Evolutionary conservation across 2,888 invertebrate genomes (phyloP), one percentile per base, ranked within the genome.

Genomic region (Apotomis turbidana): DNA sequence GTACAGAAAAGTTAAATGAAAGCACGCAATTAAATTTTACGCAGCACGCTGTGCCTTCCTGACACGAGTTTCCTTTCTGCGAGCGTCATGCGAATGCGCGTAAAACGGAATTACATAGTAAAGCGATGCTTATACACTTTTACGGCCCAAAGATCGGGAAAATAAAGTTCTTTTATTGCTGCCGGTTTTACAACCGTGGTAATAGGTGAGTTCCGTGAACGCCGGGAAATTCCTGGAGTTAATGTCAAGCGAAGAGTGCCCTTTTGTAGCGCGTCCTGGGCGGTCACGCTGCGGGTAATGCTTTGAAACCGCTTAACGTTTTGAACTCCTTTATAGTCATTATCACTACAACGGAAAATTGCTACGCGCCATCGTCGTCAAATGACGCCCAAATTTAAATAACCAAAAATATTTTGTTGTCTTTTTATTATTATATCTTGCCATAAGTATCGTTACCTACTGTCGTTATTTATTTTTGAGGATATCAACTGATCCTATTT

Each of bases 131-230:
- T 88, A 72, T 63, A 86, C 86, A 81, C 82, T 86, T 87, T 88
- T 88, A 88, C 84, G 82, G 82, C 80, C 78, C 78, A 85, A 84
- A 87, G 88, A 90, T 89, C 86, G 85, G 82, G 81, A 83, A 83
- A 87, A 88, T 89, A 88, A 89, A 88, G 87, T 88, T 87, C 80
- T 83, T 90, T 90, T 90, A 90, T 89, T 89, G 83, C 87, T 77
- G 74, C 76, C 81, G 77, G 85, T 88, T 89, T 89, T 89, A 90
- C 84, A 85, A 77, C 85, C 79, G 76, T 77, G 80, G 87, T 85
- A 85, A 90, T 88, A 86, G 85, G 79, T 81, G 85, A 84, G 85
- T 86, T 86, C 81, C 76, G 83, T 77, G 83, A 83, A 83, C 79
- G 83, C 77, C 75, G 77, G 81, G 79, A 80, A 80, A 81, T 82